These are phyloP conservation scores for Chionodraco myersi DNA, from an alignment of 2,113 vertebrate genomes.

Conservation along the genomic window DNA sequence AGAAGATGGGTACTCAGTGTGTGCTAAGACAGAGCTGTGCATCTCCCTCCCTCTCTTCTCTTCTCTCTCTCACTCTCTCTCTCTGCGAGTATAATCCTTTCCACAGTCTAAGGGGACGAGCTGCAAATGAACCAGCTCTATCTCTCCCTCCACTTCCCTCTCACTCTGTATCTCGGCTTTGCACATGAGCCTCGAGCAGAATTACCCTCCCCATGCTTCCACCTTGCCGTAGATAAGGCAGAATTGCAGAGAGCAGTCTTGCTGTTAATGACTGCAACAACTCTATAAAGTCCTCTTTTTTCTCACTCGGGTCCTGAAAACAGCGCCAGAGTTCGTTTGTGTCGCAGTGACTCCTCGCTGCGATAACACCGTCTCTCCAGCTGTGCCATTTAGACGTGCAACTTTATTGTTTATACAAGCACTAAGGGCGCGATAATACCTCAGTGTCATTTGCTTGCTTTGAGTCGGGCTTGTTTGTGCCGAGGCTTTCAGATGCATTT, in stretches of 20 bases:
- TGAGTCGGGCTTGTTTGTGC: conserved; percentile 28
- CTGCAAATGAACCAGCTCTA: conserved; percentile 75
- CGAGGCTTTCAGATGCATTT: conserved; percentile 26
- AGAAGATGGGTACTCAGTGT: conserved; percentile 66
- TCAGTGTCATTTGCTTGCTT: conserved; percentile 1
- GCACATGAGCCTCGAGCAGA: conserved; percentile 76
- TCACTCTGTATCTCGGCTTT: conserved; percentile 72
- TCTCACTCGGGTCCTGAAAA: background rate
- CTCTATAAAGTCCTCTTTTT: conserved; percentile 24
- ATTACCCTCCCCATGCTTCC: conserved; percentile 58
- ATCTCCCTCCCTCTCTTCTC: conserved; percentile 28
- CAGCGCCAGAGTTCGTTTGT: background rate
- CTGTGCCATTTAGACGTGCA: conserved; percentile 35
- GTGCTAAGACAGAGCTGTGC: conserved; percentile 66
- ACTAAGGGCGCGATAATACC: conserved; percentile 6
- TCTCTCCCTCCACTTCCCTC: conserved; percentile 68
- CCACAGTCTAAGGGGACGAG: conserved; percentile 75
- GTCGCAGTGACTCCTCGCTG: conserved; percentile 54
- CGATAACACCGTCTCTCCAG: conserved; percentile 32
- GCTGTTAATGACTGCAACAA: conserved; percentile 64
- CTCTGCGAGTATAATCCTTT: conserved; percentile 74
- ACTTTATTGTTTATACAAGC: conserved; percentile 35
- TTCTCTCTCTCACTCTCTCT: conserved; percentile 8
- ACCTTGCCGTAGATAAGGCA: conserved; percentile 72
- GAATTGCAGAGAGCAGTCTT: conserved; percentile 55